Evolutionary conservation across 2,888 invertebrate genomes (phyloP), one percentile per base, ranked within the genome.

Genomic region (Tetramorium bicarinatum): DNA sequence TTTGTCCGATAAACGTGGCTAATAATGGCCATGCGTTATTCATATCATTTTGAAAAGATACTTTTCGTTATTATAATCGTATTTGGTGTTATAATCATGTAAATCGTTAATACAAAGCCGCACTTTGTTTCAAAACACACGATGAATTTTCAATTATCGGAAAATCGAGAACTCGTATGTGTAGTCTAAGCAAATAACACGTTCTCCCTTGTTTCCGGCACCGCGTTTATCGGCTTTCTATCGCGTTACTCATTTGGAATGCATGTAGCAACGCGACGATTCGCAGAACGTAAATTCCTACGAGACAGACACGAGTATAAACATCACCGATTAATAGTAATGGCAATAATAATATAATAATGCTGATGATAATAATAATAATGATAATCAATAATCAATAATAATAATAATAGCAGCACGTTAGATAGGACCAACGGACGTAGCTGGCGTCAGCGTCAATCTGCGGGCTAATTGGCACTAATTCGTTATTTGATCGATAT

Each of bases 361-460:
- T 64, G 25, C 49, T 15, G 54, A 21, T 29, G 34, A 74, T 62
- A 21, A 67, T 69, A 15, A 64, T 56, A 59, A 75, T 59, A 77
- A 67, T 66, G 13, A 66, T 44, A 49, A 74, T 71, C 38, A 61
- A 67, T 72, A 77, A 67, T 56, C 34, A 34, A 83, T 67, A 81
- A 76, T 59, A 75, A 75, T 62, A 72, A 85, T 59, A 72, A 75
- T 66, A 6, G 52, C 67, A 79, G 83, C 64, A 72, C 56, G 54
- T 82, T 81, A 79, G 80, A 34, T n/a, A 21, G 59, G 47, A 83
- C 74, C 85, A 75, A 87, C 54, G 56, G 80, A 64, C 49, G 83
- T 69, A 75, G 76, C 84, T 79, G 72, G 64, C 77, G 77, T 87
- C 84, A 41, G 80, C 88, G 64, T 77, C 74, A 38, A 77, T 86